phyloP scores from a whole-genome alignment of 2,888 invertebrate genomes.

The Carpatolechia fugitivella region DNA sequence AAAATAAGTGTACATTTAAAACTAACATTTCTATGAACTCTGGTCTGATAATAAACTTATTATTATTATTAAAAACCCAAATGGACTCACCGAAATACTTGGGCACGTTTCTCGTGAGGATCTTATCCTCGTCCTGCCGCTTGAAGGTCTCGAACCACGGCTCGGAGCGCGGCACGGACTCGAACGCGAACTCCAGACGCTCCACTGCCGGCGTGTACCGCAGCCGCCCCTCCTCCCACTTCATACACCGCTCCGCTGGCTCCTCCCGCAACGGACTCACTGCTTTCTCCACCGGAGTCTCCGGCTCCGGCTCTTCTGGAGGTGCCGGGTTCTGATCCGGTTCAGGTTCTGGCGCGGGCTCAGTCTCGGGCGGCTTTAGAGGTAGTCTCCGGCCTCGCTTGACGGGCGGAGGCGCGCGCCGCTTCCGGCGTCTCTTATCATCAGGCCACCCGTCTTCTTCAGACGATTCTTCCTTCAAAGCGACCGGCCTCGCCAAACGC shows the following conservation, averaged over 20 bases:
- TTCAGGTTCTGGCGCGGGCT: slow-evolving; percentile 17
- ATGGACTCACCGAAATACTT: slow-evolving; percentile 73
- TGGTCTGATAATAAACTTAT: too few relatives aligned
- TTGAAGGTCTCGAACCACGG: slow-evolving; percentile 89
- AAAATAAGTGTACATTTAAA: too few relatives aligned
- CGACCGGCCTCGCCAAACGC: slow-evolving; percentile 59
- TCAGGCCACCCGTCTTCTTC: slow-evolving; percentile 71
- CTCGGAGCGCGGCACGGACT: slow-evolving; percentile 85
- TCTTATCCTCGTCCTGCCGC: slow-evolving; percentile 85
- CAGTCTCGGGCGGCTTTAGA: slow-evolving; percentile 28
- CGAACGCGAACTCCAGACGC: slow-evolving; percentile 86
- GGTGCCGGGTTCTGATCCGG: too few relatives aligned
- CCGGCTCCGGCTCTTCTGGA: too few relatives aligned
- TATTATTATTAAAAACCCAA: too few relatives aligned
- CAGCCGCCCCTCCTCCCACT: slow-evolving; percentile 68
- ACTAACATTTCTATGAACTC: too few relatives aligned
- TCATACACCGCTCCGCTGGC: slow-evolving; percentile 58
- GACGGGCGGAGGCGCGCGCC: slow-evolving; percentile 38
- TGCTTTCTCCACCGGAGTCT: too few relatives aligned
- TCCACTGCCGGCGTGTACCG: slow-evolving; percentile 77
- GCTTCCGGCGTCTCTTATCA: slow-evolving; percentile 49
- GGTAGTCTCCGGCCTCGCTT: slow-evolving; percentile 40
- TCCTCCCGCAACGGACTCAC: slow-evolving; percentile 34
- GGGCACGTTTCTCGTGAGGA: slow-evolving; percentile 80
- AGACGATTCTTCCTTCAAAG: slow-evolving; percentile 69